phyloP scores from a whole-genome alignment of 1,140 invertebrate species.

The Chrysomallon squamiferum region DNA sequence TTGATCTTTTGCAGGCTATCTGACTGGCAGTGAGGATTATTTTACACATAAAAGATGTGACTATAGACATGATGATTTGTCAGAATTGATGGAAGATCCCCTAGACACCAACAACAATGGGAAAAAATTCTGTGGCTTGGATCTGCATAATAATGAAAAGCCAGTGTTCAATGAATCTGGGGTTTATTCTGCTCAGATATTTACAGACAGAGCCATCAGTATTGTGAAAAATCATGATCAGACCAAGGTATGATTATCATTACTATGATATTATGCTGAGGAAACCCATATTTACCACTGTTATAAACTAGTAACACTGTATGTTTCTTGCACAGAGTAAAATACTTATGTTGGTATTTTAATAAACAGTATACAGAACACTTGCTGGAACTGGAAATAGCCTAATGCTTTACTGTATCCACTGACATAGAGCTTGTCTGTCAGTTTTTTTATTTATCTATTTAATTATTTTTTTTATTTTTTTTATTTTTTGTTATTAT shows the following conservation, averaged over 20 bases:
- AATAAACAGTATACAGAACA: not conserved
- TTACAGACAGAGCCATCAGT: constrained; percentile 33
- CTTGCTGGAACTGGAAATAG: not conserved
- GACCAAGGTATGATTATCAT: constrained; percentile 20
- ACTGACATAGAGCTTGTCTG: too few relatives aligned
- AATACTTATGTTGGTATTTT: not conserved
- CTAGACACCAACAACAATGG: not conserved
- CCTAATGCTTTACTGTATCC: not conserved
- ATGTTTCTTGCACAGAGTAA: not conserved
- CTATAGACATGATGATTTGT: not conserved
- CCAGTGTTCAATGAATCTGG: constrained; percentile 21
- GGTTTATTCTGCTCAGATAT: constrained; percentile 44
- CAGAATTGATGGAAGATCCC: not conserved
- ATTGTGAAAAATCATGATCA: constrained; percentile 37
- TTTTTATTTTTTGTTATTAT: too few relatives aligned
- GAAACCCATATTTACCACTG: not conserved
- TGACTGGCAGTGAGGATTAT: constrained; percentile 35
- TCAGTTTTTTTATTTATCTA: too few relatives aligned
- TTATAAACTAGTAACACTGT: not conserved
- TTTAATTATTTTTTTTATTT: too few relatives aligned
- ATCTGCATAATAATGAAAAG: constrained; percentile 28
- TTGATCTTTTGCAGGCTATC: constrained; percentile 29
- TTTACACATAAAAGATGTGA: constrained; percentile 33
- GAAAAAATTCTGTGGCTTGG: constrained; percentile 28
- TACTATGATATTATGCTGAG: not conserved